Conservation (phyloP, 2,888 invertebrate species). For the Dorcus parallelipipedus region DNA sequence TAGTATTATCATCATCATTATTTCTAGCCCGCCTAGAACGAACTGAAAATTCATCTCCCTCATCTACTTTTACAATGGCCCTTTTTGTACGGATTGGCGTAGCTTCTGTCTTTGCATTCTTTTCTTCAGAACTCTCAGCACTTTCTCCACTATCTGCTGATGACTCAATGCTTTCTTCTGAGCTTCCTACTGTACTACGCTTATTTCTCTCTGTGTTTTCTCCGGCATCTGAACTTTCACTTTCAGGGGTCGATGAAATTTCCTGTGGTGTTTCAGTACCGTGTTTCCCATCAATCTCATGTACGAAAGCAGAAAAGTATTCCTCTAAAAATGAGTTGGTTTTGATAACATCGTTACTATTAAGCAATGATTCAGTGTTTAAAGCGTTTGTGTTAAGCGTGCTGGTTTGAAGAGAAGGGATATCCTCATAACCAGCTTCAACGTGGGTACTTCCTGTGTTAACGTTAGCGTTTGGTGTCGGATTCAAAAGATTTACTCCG, state of each 20-base stretch:
- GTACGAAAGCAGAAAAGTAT: too few relatives aligned
- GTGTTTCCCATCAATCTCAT: too few relatives aligned
- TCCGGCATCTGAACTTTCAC: too few relatives aligned
- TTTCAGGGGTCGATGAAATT: too few relatives aligned
- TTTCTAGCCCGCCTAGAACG: neutral
- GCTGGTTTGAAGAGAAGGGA: constrained; percentile 15
- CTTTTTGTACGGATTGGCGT: too few relatives aligned
- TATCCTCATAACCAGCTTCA: constrained; percentile 16
- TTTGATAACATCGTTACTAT: too few relatives aligned
- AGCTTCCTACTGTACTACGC: neutral
- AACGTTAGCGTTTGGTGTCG: neutral
- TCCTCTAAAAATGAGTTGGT: too few relatives aligned
- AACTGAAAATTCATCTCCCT: constrained; percentile 3
- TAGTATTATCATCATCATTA: neutral
- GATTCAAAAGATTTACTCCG: neutral
- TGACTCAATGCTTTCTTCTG: neutral
- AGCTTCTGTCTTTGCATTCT: neutral
- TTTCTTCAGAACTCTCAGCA: constrained; percentile 12
- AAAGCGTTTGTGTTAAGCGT: neutral
- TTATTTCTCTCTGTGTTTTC: too few relatives aligned
- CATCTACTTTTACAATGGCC: constrained; percentile 8
- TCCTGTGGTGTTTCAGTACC: too few relatives aligned
- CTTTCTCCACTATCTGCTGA: constrained; percentile 4
- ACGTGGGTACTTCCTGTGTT: neutral
- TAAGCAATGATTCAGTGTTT: too few relatives aligned